Conservation (phyloP, 1,140 invertebrate genomes). For the Caenorhabditis tropicalis region DNA sequence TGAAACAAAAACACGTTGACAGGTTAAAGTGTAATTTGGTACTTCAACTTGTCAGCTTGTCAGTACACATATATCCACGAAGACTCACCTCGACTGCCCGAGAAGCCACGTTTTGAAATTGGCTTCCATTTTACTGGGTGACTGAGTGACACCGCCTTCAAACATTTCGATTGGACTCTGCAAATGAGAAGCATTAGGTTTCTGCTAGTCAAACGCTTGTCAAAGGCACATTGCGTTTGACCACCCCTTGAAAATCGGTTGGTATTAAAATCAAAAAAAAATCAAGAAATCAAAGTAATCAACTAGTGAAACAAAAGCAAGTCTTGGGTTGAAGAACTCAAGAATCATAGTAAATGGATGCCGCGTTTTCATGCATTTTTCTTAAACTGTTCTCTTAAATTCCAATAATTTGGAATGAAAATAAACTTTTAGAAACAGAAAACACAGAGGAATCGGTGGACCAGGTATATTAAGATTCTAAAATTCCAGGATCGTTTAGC, state of each 20-base stretch:
- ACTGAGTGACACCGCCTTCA: constrained; percentile 71
- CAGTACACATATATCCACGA: neutral
- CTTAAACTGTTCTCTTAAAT: neutral
- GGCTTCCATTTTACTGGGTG: constrained; percentile 69
- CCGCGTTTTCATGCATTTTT: neutral
- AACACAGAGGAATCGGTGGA: constrained; percentile 4
- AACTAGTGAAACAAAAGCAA: constrained; percentile 37
- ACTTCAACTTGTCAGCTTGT: constrained; percentile 4
- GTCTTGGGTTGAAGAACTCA: constrained; percentile 34
- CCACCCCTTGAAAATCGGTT: constrained; percentile 47
- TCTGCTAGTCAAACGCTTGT: neutral
- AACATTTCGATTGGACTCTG: constrained; percentile 71
- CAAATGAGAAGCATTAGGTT: neutral
- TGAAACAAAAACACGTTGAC: constrained; percentile 19
- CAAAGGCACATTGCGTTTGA: constrained; percentile 47
- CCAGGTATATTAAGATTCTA: neutral
- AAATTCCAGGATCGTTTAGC: neutral
- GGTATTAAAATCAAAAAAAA: constrained; percentile 35
- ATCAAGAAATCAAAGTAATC: constrained; percentile 37
- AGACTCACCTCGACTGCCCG: constrained; percentile 63
- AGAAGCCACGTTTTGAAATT: constrained; percentile 72
- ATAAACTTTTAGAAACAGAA: neutral
- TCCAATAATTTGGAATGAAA: neutral
- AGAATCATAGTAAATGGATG: constrained; percentile 21
- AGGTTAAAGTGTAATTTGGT: neutral